These are phyloP conservation scores for Arctopsyche grandis DNA, from an alignment of 1,140 invertebrate genomes.

Conservation along the genomic window DNA sequence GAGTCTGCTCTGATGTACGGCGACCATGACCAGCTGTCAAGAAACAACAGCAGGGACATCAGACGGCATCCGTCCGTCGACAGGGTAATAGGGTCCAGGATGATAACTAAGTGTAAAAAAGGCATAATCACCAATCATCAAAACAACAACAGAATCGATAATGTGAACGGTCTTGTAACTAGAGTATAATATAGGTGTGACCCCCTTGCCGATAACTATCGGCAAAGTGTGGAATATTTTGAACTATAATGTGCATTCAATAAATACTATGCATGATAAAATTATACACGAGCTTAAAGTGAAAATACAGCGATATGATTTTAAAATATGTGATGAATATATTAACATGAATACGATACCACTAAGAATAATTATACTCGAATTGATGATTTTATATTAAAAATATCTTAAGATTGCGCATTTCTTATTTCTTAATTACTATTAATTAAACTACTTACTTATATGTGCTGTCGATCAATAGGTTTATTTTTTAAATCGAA, in stretches of 20 bases:
- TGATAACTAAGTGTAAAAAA: conserved; percentile 41
- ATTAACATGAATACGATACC: too few relatives aligned
- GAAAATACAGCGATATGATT: background rate
- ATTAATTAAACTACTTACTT: background rate
- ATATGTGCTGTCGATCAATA: background rate
- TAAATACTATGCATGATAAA: background rate
- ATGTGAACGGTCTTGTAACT: conserved; percentile 47
- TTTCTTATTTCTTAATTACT: too few relatives aligned
- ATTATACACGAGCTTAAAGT: background rate
- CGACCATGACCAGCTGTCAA: conserved; percentile 33
- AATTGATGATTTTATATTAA: too few relatives aligned
- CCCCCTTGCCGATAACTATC: background rate
- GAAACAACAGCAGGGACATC: conserved; percentile 35
- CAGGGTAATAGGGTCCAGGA: conserved; percentile 36
- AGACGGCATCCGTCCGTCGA: conserved; percentile 41
- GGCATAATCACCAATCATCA: conserved; percentile 34
- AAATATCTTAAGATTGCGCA: too few relatives aligned
- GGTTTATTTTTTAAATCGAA: background rate
- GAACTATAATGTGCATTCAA: conserved; percentile 16
- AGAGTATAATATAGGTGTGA: conserved; percentile 47
- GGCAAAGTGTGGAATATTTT: background rate
- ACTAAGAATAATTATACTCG: too few relatives aligned
- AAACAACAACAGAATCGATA: conserved; percentile 47
- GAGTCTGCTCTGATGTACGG: conserved; percentile 41
- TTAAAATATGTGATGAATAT: too few relatives aligned